phyloP scores from a whole-genome alignment of 2,888 invertebrate genomes.

The Xanthorhoe designata region DNA sequence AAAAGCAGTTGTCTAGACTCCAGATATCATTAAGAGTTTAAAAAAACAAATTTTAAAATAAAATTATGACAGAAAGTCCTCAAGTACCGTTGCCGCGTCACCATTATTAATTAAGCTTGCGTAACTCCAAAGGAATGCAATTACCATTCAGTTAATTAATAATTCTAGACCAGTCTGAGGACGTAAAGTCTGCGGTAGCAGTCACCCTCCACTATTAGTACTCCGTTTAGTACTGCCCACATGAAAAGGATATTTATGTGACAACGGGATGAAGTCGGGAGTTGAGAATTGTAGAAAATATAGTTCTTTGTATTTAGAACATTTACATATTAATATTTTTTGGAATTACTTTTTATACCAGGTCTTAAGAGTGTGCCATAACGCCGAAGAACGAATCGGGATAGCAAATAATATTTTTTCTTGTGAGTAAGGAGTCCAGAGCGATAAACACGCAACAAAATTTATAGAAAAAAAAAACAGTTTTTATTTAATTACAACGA shows the following conservation, averaged over 20 bases:
- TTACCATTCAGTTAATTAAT: constrained; percentile 82
- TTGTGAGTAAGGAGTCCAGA: too few species aligned
- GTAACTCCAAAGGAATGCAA: constrained; percentile 75
- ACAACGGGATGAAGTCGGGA: constrained; percentile 11
- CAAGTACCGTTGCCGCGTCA: constrained; percentile 22
- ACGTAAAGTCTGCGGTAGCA: constrained; percentile 78
- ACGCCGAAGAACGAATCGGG: too few species aligned
- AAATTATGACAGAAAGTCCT: constrained; percentile 6
- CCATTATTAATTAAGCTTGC: constrained; percentile 59
- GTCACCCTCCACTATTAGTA: constrained; percentile 67
- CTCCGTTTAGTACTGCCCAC: constrained; percentile 35
- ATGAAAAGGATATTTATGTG: constrained; percentile 36
- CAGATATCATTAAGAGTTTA: not conserved
- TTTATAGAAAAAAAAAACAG: too few species aligned
- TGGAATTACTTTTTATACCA: not conserved
- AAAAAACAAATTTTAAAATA: not conserved
- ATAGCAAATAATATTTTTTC: too few species aligned
- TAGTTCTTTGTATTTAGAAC: not conserved
- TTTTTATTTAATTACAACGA: too few species aligned
- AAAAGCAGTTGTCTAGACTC: not conserved
- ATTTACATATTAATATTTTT: not conserved
- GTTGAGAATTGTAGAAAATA: not conserved
- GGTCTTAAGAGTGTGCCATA: too few species aligned
- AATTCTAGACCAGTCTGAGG: constrained; percentile 81
- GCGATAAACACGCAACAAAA: too few species aligned